Conservation (phyloP, 2,113 vertebrate genomes). For the Dasyprocta punctata region DNA sequence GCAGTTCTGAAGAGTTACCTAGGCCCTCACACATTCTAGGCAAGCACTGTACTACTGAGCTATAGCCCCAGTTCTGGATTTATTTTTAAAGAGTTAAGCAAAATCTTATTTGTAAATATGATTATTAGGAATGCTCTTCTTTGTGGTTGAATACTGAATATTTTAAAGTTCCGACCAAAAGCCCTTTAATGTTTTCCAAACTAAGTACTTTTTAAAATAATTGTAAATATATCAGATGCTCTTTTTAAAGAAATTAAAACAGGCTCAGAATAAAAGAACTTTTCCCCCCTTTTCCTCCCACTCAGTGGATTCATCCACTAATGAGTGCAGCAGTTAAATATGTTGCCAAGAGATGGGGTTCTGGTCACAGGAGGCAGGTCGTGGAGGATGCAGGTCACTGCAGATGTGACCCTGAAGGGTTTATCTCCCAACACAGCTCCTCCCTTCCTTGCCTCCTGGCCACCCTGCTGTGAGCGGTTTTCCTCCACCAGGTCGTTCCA, state of each 20-base stretch:
- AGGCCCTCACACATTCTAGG: not conserved
- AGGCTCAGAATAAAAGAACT: not conserved
- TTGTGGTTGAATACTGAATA: not conserved
- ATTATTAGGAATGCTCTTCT: not conserved
- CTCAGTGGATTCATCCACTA: not conserved
- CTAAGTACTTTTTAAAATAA: not conserved
- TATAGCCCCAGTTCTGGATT: not conserved
- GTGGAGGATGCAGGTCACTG: not conserved
- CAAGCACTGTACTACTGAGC: not conserved
- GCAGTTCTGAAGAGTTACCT: not conserved
- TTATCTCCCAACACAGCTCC: not conserved
- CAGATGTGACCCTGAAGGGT: not conserved
- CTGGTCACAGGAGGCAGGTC: not conserved
- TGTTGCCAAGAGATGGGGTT: not conserved
- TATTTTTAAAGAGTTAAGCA: constrained; percentile 16
- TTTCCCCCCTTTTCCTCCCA: not conserved
- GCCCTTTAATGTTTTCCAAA: not conserved
- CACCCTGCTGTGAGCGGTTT: not conserved
- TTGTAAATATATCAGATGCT: not conserved
- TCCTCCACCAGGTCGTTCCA: not conserved
- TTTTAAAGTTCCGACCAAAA: not conserved
- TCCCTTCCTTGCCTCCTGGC: not conserved
- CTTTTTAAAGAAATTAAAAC: not conserved
- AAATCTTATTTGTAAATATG: not conserved
- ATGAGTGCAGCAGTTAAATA: not conserved